Evolutionary conservation across 2,888 invertebrate species (phyloP).

Genomic region (Rhagophthalmus giganteus): DNA sequence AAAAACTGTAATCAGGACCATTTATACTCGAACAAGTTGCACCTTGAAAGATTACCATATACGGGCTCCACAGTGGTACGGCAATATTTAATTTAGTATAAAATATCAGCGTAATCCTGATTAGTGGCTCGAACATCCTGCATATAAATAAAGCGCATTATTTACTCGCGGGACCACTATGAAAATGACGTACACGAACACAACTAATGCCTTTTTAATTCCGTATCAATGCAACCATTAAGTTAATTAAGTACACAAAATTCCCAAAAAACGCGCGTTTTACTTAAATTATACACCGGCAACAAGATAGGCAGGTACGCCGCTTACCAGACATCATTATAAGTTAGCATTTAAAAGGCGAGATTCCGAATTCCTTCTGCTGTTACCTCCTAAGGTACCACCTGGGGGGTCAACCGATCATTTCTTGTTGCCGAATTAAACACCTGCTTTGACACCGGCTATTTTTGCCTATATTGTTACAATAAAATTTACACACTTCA

Average conservation of each 20-base stretch:
- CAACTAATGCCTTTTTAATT: too few relatives aligned
- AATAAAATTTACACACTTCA: constrained; percentile 35
- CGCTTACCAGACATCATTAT: constrained; percentile 19
- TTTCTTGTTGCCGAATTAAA: constrained; percentile 37
- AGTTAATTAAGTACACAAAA: too few relatives aligned
- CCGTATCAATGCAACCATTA: too few relatives aligned
- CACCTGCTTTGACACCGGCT: constrained; percentile 40
- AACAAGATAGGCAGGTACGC: constrained; percentile 6
- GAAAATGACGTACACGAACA: too few relatives aligned
- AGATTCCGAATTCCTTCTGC: constrained; percentile 35
- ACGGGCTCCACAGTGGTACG: constrained; percentile 21
- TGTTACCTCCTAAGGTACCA: constrained; percentile 26
- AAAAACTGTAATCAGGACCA: too few relatives aligned
- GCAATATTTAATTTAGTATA: constrained; percentile 23
- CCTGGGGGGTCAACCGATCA: constrained; percentile 34
- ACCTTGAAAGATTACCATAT: constrained; percentile 22
- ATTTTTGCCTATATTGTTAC: constrained; percentile 30
- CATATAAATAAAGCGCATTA: constrained; percentile 24
- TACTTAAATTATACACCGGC: too few relatives aligned
- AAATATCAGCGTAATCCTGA: constrained; percentile 29
- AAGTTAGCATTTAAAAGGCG: too few relatives aligned
- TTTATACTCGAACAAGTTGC: constrained; percentile 20
- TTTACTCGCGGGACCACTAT: too few relatives aligned
- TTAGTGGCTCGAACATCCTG: constrained; percentile 29
- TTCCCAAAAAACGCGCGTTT: too few relatives aligned